These are phyloP conservation scores for Helleia helle DNA, from an alignment of 2,888 invertebrate genomes.

Conservation along the genomic window DNA sequence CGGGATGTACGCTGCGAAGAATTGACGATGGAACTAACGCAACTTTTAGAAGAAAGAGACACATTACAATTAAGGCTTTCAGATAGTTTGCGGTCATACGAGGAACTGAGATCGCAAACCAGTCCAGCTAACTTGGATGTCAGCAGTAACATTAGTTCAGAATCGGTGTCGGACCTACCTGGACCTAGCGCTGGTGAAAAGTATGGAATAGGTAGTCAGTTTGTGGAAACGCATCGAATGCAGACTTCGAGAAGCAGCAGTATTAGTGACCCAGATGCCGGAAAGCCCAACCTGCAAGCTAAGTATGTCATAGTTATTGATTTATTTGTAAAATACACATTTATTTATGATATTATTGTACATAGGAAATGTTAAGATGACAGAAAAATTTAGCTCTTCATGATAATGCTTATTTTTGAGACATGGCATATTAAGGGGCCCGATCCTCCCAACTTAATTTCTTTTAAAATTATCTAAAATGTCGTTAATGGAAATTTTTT, in stretches of 20 bases:
- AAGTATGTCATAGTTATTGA: constrained; percentile 41
- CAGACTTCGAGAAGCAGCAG: constrained; percentile 57
- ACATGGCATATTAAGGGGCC: too few species aligned
- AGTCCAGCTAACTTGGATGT: constrained; percentile 38
- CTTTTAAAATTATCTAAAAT: too few species aligned
- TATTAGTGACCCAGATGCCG: constrained; percentile 51
- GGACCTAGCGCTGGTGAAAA: constrained; percentile 33
- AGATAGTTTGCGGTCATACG: constrained; percentile 84
- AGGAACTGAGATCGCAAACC: constrained; percentile 56
- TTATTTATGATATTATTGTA: neutral
- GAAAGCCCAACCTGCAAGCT: constrained; percentile 59
- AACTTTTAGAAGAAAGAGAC: constrained; percentile 88
- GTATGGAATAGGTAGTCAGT: constrained; percentile 33
- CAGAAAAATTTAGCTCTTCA: too few species aligned
- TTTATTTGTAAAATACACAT: neutral
- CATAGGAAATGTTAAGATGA: too few species aligned
- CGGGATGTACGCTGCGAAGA: constrained; percentile 91
- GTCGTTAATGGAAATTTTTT: too few species aligned
- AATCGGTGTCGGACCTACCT: constrained; percentile 40
- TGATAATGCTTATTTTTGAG: too few species aligned
- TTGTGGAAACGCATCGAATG: constrained; percentile 49
- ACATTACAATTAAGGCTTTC: constrained; percentile 87
- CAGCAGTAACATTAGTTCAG: constrained; percentile 34
- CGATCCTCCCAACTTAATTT: too few species aligned
- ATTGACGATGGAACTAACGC: constrained; percentile 87